A percentile compares a stretch with the other conserved stretches of the same genome.
These are phyloP conservation scores for Anguilla japonica DNA, from an alignment of 2,113 vertebrate genomes.

Conservation along the genomic window DNA sequence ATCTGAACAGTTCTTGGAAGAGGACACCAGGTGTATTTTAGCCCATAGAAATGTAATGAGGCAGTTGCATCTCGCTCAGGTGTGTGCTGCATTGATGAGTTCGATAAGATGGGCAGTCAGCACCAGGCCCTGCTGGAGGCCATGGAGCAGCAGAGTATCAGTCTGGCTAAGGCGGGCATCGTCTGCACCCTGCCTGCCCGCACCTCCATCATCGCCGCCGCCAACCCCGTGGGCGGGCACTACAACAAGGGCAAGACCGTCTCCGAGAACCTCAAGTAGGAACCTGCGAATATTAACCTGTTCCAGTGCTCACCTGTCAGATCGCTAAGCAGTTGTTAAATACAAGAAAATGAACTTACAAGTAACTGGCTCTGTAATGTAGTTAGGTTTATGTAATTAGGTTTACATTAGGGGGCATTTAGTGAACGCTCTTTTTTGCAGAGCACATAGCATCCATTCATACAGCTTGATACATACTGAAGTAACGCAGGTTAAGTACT, in stretches of 20 bases:
- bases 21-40: not conserved
- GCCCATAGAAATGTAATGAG: not conserved
- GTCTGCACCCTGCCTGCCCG: constrained; percentile 93
- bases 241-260: constrained; percentile 96
- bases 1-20: too few species aligned
- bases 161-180: constrained; percentile 94
- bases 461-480: too few species aligned
- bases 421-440: too few species aligned
- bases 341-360: not conserved
- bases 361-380: not conserved
- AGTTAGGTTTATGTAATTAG: too few species aligned
- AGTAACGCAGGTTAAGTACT: too few species aligned
- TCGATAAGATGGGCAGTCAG: constrained; percentile 96
- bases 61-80: constrained; percentile 61
- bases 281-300: not conserved
- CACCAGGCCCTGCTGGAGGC: constrained; percentile 94
- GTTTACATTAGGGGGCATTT: too few species aligned
- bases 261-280: constrained; percentile 96
- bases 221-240: constrained; percentile 93
- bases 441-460: too few species aligned
- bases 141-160: constrained; percentile 98
- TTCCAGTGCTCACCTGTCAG: not conserved
- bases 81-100: constrained; percentile 97
- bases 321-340: not conserved
- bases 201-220: constrained; percentile 90